Evolutionary conservation across 2,113 vertebrate species (phyloP).

Genomic region (Sarotherodon lohbergeri): DNA sequence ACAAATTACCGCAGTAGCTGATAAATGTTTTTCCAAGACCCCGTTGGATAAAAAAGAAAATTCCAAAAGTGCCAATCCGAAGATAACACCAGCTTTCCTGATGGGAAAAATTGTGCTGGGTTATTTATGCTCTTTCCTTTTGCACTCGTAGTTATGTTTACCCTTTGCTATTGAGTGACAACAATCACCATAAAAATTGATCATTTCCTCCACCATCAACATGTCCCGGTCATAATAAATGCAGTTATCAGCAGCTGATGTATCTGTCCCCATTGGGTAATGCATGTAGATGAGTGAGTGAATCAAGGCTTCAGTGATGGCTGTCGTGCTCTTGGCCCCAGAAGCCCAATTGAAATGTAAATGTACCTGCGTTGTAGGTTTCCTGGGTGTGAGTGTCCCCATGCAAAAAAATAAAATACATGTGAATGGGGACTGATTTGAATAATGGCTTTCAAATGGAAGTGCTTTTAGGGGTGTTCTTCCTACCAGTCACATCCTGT

Average conservation of each 20-base stretch:
- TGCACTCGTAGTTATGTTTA: neutral
- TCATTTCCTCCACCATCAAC: neutral
- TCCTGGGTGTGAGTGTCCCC: neutral
- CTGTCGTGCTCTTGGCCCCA: neutral
- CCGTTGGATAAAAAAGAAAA: neutral
- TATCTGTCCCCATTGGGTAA: neutral
- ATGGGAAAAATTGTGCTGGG: neutral
- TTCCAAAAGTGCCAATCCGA: neutral
- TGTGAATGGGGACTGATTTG: neutral
- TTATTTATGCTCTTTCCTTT: neutral
- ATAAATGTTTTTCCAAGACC: neutral
- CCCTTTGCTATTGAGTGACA: neutral
- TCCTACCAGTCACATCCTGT: neutral
- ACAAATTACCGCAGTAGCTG: neutral
- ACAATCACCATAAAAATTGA: neutral
- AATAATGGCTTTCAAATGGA: neutral
- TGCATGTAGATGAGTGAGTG: neutral
- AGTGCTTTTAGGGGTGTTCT: neutral
- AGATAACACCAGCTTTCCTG: neutral
- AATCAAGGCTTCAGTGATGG: neutral
- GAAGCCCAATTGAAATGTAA: neutral
- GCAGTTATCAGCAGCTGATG: neutral
- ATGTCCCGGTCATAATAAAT: neutral
- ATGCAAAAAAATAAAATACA: neutral
- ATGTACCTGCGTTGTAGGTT: neutral